A percentile compares a stretch with the other conserved stretches of the same genome.
Evolutionary conservation across 2,797 vertebrate species (phyloP).

Genomic region (Artibeus jamaicensis): DNA sequence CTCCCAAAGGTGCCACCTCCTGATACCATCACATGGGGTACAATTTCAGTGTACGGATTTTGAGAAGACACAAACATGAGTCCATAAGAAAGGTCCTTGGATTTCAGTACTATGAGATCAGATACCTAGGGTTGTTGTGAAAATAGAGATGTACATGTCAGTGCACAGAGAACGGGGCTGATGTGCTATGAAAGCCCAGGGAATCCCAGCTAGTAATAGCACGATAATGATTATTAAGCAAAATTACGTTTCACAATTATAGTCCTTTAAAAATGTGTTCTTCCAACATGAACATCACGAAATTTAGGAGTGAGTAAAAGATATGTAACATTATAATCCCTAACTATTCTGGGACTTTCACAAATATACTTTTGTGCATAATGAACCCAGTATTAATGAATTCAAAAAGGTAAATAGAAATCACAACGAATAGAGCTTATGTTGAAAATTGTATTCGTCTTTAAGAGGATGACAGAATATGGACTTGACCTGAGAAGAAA

Average conservation of each 20-base stretch:
- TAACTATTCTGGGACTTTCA: neutral
- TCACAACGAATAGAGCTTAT: neutral
- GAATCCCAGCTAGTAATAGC: neutral
- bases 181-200: neutral
- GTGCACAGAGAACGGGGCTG: neutral
- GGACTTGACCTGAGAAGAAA: neutral
- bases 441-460: neutral
- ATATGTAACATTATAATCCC: neutral
- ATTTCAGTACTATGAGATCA: neutral
- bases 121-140: neutral
- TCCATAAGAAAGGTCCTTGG: neutral
- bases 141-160: neutral
- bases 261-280: neutral
- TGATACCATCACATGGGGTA: neutral
- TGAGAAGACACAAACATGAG: neutral
- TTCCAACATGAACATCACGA: neutral
- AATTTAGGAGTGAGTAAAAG: neutral
- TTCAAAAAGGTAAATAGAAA: neutral
- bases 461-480: neutral
- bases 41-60: neutral
- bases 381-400: neutral
- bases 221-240: neutral
- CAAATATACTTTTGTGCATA: neutral
- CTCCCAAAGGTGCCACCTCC: neutral
- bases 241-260: neutral